Percentiles rank a stretch among this genome's conserved stretches.
These are phyloP conservation scores for Oopsacas minuta DNA, from an alignment of 37 sponge, comb jelly and placozoan species.

Conservation along the genomic window DNA sequence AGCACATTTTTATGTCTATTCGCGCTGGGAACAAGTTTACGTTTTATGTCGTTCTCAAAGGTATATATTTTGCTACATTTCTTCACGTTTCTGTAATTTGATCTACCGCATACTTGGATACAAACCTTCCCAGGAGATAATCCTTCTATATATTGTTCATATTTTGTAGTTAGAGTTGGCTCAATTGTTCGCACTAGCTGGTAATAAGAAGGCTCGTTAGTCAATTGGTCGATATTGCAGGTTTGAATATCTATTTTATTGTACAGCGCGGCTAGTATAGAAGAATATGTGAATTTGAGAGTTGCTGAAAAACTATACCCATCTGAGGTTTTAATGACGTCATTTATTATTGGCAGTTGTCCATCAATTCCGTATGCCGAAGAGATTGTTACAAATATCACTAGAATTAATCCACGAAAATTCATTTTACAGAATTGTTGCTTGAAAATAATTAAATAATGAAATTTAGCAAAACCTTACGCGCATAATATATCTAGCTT, in stretches of 20 bases:
- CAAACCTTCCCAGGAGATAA: background rate
- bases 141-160: background rate
- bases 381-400: background rate
- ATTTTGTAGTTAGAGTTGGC: background rate
- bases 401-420: background rate
- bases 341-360: background rate
- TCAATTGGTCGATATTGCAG: background rate
- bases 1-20: background rate
- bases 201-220: background rate
- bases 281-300: background rate
- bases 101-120: background rate
- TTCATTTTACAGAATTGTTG: too few species aligned
- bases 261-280: background rate
- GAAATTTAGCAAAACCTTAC: too few species aligned
- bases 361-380: background rate
- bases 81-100: background rate
- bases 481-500: too few species aligned
- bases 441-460: too few species aligned
- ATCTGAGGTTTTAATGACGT: background rate
- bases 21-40: background rate
- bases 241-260: background rate
- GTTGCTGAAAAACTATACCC: background rate
- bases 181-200: background rate
- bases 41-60: background rate
- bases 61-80: conserved; percentile 10